Evolutionary conservation across 1,140 invertebrate genomes (phyloP), one percentile per base, ranked within the genome.

Genomic region (Rhagoletis pomonella): DNA sequence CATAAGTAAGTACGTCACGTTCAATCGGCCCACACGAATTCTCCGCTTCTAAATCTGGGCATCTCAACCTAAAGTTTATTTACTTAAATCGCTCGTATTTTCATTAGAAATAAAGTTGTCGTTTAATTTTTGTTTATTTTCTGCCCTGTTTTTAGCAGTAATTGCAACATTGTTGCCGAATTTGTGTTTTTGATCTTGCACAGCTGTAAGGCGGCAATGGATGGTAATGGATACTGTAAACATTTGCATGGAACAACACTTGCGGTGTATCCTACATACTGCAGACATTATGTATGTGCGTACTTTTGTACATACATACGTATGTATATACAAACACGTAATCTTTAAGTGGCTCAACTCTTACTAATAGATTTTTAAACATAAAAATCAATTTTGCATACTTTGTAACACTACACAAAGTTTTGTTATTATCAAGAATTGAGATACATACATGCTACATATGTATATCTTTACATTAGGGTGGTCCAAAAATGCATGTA

Each of bases 91-190:
- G 44, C 73, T 50, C 73, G 73, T 81, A 81, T 81, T 81, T 81
- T 81, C 73, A 81, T 81, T 81, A 81, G 73, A 81, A 81, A 81
- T 73, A 6, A 73, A 73, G 67, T 73, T 73, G 67, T 73, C 67
- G 42, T 17, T 73, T 44, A 73, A 47, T 44, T 58, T 50, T 77
- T 77, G 69, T 47, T 77, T 81, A 19, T 12, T 55, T 77, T 17
- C 39, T 77, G n/a, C 4, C 7, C 4, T 55, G 50, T 81, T 81
- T 47, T 73, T 1, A 81, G 55, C 47, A 55, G 7, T 9, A 50
- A 55, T 3, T 55, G 73, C 73, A 81, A 81, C 73, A 55, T 81
- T 81, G 73, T 81, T 81, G 73, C 7, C 67, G 67, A 69, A 69
- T 69, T 69, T 17, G 65, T 17, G 65, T 44, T 77, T 44, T 77